Conservation (phyloP, 2,888 invertebrate species). For the Meandrusa payeni region DNA sequence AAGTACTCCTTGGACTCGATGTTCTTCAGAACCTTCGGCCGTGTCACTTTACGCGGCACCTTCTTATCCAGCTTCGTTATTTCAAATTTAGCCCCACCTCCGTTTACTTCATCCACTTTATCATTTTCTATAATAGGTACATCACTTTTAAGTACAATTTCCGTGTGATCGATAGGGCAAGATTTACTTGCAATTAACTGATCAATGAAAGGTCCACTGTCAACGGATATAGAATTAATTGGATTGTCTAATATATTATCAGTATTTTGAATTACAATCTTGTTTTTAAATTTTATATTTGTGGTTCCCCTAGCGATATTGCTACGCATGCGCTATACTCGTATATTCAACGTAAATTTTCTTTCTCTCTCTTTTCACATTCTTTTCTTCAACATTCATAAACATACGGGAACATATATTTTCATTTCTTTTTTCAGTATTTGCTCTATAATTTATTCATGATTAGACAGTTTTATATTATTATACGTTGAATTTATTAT, state of each 20-base stretch:
- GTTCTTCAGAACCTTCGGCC: constrained; percentile 67
- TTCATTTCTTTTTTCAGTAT: too few species aligned
- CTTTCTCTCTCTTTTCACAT: too few species aligned
- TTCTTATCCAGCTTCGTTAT: constrained; percentile 42
- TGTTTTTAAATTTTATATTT: too few species aligned
- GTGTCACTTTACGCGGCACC: constrained; percentile 46
- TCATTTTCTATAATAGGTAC: constrained; percentile 26
- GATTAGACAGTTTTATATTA: too few species aligned
- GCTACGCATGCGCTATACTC: too few species aligned
- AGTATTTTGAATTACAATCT: constrained; percentile 53
- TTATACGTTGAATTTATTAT: too few species aligned
- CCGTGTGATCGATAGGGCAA: constrained; percentile 48
- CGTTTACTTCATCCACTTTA: constrained; percentile 21
- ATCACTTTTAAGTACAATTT: constrained; percentile 25
- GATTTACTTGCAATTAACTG: constrained; percentile 38
- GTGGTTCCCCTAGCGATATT: too few species aligned
- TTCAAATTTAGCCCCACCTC: constrained; percentile 28
- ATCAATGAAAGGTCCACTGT: constrained; percentile 39
- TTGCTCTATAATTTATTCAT: too few species aligned
- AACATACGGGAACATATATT: too few species aligned
- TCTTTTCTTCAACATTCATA: too few species aligned
- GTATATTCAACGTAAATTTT: too few species aligned
- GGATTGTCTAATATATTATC: constrained; percentile 44
- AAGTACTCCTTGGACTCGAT: constrained; percentile 55
- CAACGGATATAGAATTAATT: constrained; percentile 36